Conservation (phyloP, 53 echinoderm and acorn worm species). For the Apostichopus leukothele region DNA sequence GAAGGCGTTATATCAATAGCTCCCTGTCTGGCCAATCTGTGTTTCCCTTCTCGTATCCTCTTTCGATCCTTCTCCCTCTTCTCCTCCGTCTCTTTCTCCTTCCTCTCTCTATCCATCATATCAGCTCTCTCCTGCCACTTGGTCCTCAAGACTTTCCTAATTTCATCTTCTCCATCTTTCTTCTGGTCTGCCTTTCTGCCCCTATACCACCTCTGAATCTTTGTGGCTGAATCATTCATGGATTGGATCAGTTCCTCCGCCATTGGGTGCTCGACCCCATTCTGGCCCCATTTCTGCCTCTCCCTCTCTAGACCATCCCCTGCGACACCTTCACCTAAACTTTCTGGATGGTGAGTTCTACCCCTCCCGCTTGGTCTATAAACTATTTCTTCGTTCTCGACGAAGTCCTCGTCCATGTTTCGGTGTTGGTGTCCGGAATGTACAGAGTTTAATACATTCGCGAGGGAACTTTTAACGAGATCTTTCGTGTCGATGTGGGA, state of each 20-base stretch:
- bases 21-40: constrained; percentile 83
- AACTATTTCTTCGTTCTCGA: constrained; percentile 34
- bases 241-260: constrained; percentile 90
- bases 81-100: constrained; percentile 54
- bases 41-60: constrained; percentile 85
- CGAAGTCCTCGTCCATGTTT: constrained; percentile 41
- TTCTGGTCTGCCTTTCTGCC: constrained; percentile 34
- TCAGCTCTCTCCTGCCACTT: constrained; percentile 83
- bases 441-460: constrained; percentile 29
- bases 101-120: constrained; percentile 62
- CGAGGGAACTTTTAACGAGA: constrained; percentile 24
- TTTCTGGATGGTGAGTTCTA: background rate
- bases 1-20: constrained; percentile 74
- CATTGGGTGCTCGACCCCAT: constrained; percentile 60
- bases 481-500: constrained; percentile 33
- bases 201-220: constrained; percentile 85
- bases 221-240: constrained; percentile 78
- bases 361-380: constrained; percentile 3
- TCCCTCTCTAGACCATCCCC: background rate
- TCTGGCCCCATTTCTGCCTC: background rate
- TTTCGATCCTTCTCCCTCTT: constrained; percentile 68
- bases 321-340: background rate
- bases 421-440: background rate
- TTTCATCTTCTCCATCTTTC: constrained; percentile 81
- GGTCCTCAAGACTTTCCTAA: constrained; percentile 76